A percentile compares a stretch with the other conserved stretches of the same genome.
phyloP scores from a whole-genome alignment of 2,888 invertebrate species.

The Hirtodrosophila confusa region DNA sequence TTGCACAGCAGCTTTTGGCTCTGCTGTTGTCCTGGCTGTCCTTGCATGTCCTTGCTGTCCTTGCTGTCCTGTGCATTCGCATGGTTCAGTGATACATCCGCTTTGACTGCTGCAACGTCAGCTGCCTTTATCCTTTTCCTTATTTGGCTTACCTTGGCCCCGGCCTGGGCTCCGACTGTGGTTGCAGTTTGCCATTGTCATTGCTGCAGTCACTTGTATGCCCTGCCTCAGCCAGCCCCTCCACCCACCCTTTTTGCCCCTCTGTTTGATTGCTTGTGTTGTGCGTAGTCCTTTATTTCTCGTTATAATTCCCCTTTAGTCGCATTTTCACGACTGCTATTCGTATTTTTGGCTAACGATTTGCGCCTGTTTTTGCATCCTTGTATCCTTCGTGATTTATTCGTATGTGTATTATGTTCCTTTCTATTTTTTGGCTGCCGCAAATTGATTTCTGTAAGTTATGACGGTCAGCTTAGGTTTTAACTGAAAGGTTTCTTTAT shows the following conservation, averaged over 20 bases:
- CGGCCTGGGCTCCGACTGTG: constrained; percentile 25
- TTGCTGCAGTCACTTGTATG: constrained; percentile 1
- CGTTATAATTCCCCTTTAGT: constrained; percentile 5
- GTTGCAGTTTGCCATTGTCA: constrained; percentile 25
- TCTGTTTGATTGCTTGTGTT: constrained; percentile 23
- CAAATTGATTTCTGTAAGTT: constrained; percentile 52
- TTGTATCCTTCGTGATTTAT: constrained; percentile 33
- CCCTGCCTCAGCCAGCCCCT: neutral
- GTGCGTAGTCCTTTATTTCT: constrained; percentile 23
- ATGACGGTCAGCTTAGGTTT: constrained; percentile 29
- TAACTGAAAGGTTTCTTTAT: constrained; percentile 1
- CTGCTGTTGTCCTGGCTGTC: constrained; percentile 22
- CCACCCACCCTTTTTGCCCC: neutral
- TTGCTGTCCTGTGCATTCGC: constrained; percentile 3
- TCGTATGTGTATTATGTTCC: constrained; percentile 8
- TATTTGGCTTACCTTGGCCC: constrained; percentile 48
- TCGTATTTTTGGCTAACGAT: constrained; percentile 1
- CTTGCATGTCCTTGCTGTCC: constrained; percentile 21
- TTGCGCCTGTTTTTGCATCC: constrained; percentile 4
- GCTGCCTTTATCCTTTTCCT: constrained; percentile 38
- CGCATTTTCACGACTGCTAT: neutral
- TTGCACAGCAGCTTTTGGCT: constrained; percentile 21
- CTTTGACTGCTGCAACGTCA: constrained; percentile 34
- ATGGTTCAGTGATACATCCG: constrained; percentile 36
- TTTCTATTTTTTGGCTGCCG: neutral